Evolutionary conservation across 2,797 vertebrate genomes (phyloP).

Genomic region (Coluber constrictor): DNA sequence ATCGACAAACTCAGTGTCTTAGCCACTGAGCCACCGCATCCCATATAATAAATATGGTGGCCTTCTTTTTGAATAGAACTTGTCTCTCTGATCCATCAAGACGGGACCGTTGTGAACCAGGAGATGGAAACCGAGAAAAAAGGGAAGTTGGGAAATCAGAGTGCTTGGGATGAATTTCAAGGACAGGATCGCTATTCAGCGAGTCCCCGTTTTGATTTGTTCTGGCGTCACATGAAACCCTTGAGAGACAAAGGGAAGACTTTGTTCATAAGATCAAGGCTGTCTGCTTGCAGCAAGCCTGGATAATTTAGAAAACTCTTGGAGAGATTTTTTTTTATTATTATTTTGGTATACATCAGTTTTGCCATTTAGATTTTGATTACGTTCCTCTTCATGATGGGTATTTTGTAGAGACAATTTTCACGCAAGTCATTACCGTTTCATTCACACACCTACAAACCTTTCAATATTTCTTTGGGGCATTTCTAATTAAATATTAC

Average conservation of each 20-base stretch:
- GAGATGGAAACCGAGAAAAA: not conserved
- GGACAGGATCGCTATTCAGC: not conserved
- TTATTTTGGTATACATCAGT: not conserved
- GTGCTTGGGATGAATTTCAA: not conserved
- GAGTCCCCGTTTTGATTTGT: constrained; percentile 19
- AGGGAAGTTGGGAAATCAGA: not conserved
- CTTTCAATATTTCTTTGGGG: not conserved
- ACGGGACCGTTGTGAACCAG: not conserved
- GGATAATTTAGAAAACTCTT: not conserved
- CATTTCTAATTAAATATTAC: not conserved
- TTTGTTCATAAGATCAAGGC: not conserved
- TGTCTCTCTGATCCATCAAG: constrained; percentile 5
- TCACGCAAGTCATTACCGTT: not conserved
- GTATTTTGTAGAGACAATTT: not conserved
- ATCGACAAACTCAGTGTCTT: too few relatives aligned
- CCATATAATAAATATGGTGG: not conserved
- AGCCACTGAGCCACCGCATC: too few relatives aligned
- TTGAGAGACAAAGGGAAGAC: not conserved
- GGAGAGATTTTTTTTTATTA: not conserved
- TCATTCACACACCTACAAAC: not conserved
- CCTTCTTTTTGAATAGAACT: constrained; percentile 5
- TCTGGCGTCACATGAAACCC: not conserved
- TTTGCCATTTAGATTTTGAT: not conserved
- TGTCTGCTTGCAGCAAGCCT: not conserved
- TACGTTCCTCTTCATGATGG: not conserved